Base-by-base conservation (phyloP, 2,888 invertebrate species). In the Tetheella fluctuosa region DNA sequence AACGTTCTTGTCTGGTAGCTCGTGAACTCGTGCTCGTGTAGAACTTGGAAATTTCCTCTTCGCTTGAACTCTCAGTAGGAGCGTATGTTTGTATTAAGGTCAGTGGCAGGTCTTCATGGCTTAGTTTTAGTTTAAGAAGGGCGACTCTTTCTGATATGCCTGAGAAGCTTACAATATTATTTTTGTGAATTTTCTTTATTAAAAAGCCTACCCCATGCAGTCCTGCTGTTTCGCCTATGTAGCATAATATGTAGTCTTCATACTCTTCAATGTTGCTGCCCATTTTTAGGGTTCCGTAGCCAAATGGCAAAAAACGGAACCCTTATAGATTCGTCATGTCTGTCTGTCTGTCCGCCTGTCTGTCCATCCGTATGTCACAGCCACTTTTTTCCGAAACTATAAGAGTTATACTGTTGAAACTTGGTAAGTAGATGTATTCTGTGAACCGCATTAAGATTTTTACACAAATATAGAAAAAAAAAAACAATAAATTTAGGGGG, bases 91-190 rank as follows among this genome's bases (percentile, higher is more conserved):
- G 68, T 0, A 67, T 62, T 1, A 70, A 56, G 20, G 64, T 53
- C 10, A 62, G 39, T 7, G 7, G 2, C 2, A 5, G 0, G 10
- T 57, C 23, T 0, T 57, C 4, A 12, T 62, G 57, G 15, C 59
- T 23, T 1, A 68, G 12, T 17, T 63, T 25, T 4, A 67, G 28
- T 17, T n/a, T n/a, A n/a, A n/a, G n/a, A n/a, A 66, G 0, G 1
- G 61, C 62, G 0, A 65, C 63, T 63, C 64, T 58, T 53, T 69
- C 69, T 8, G 69, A 67, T n/a, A 69, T 17, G 12, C 65, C 69
- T 0, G 4, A 2, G 15, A 64, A 64, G 10, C 23, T 58, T 2
- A 52, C 23, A 1, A 68, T 66, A 42, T 60, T 59, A 15, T 61
- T 54, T 53, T 64, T 64, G 3, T 20, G 54, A 4, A 52, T 13